Evolutionary conservation across 1,140 invertebrate species (phyloP), one percentile per base, ranked within the genome.

Genomic region (Chelonus insularis): DNA sequence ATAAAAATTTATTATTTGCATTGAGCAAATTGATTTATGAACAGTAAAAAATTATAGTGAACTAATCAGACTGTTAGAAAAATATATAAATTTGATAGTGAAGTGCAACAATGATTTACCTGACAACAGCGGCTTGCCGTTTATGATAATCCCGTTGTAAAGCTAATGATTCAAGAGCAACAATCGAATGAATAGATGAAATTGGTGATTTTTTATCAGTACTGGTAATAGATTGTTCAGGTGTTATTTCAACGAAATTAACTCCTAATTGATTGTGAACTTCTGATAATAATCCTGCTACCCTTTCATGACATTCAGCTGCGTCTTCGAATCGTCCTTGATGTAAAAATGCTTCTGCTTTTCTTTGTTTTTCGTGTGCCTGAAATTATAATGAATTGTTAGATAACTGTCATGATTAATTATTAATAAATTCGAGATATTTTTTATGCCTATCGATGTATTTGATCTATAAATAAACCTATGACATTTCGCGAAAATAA

Each of bases 341-440:
- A 37, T 80, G 78, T 37, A 88, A 71, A 68, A 85, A 82, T 34
- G 81, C 83, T 50, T 88, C 86, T 52, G 87, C 87, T 68, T 84
- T 80, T 64, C 87, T 82, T 66, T 87, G 83, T 68, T 84, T 85
- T 60, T 86, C 83, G 74, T 89, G 87, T 14, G 87, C 87, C 87
- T 89, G 63, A 52, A 76, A 65, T 54, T 59, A 45, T 11, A 45
- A 45, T 1, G 32, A 21, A 39, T 11, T 5, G 1, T 5, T 39
- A 39, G 1, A 39, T 4, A 4, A 39, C n/a, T 1, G n/a, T 9
- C 36, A n/a, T 16, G 23, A 48, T 18, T 18, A 29, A 6, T 14
- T 4, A 20, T 16, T 61, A 51, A 18, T n/a, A n/a, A n/a, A n/a
- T n/a, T n/a, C n/a, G n/a, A n/a, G n/a, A n/a, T n/a, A n/a, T n/a